phyloP scores from a whole-genome alignment of 2,113 vertebrate genomes.

The Embiotoca jacksoni region DNA sequence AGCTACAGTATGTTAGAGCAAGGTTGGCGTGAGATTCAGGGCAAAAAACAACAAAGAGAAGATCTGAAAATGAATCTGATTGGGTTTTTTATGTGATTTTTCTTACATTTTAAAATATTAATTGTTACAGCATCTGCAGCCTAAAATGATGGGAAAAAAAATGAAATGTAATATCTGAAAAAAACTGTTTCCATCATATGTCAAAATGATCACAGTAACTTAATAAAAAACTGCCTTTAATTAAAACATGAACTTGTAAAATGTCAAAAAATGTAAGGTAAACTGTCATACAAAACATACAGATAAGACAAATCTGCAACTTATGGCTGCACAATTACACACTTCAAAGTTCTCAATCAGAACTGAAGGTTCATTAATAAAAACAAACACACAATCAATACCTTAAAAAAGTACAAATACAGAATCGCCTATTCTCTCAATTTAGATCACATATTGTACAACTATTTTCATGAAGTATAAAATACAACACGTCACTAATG shows the following conservation, averaged over 20 bases:
- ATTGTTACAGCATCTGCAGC: no score
- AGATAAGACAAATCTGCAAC: background rate
- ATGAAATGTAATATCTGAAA: no score
- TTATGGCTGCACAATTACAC: background rate
- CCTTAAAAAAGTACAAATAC: background rate
- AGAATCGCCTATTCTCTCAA: background rate
- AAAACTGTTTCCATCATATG: background rate
- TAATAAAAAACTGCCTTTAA: conserved; percentile 9
- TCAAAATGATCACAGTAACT: background rate
- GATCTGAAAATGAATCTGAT: no score
- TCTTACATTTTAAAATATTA: no score
- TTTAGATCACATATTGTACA: background rate
- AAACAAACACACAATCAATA: background rate
- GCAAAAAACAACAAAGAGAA: no score
- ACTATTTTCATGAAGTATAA: conserved; percentile 9
- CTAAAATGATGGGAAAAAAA: background rate
- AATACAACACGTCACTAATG: background rate
- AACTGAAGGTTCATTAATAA: background rate
- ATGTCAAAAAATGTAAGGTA: background rate
- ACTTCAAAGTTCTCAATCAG: background rate
- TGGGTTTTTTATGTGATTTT: no score
- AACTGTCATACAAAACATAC: background rate
- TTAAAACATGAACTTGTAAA: conserved; percentile 7
- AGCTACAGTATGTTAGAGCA: no score
- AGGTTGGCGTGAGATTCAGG: background rate